Base-by-base conservation (phyloP, 2,888 invertebrate species). In the Prenolepis imparis region DNA sequence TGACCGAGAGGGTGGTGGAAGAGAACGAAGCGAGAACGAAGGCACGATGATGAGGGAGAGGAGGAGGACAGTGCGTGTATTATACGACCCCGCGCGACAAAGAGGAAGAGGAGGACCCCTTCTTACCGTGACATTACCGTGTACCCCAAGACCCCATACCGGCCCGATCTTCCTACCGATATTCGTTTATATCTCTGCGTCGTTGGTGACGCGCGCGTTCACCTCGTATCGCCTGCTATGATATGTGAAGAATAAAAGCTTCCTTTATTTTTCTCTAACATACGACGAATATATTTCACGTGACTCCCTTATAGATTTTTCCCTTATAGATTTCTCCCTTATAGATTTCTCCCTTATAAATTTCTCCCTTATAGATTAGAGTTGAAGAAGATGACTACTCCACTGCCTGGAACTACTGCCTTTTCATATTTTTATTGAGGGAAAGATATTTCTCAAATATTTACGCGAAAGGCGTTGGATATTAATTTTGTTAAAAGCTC, bases 231-330 rank as follows among this genome's bases (percentile, higher is more conserved):
- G 92, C 92, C 92, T 93, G 92, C 93, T 92, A 92, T 91, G 91
- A 89, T 91, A 93, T 93, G 92, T 93, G 93, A 93, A 93, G 91
- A 93, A 93, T 93, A 93, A 93, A 93, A 93, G 93, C 93, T 93
- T 93, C 93, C 90, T 93, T 93, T 93, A 93, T 93, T 93, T 93
- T 93, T 93, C 92, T 93, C 93, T 93, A 93, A 91, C 74, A 87
- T 61, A 84, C 72, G 55, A 55, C 28, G 41, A 39, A 48, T 48
- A n/a, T 48, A 39, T 59, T 83, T 83, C 21, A 48, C 70, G 15
- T 3, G 21, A 39, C n/a, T 24, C 83, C 75, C 48, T 48, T 36
- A n/a, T n/a, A n/a, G n/a, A n/a, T 57, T n/a, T 24, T 55, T 15
- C n/a, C 18, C 9, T 28, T 28, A 5, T 12, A 57, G 18, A 70